Evolutionary conservation across 37 sponge, comb jelly and placozoan genomes (phyloP), one percentile per base, ranked within the genome.

Genomic region (Petrosia ficiformis): DNA sequence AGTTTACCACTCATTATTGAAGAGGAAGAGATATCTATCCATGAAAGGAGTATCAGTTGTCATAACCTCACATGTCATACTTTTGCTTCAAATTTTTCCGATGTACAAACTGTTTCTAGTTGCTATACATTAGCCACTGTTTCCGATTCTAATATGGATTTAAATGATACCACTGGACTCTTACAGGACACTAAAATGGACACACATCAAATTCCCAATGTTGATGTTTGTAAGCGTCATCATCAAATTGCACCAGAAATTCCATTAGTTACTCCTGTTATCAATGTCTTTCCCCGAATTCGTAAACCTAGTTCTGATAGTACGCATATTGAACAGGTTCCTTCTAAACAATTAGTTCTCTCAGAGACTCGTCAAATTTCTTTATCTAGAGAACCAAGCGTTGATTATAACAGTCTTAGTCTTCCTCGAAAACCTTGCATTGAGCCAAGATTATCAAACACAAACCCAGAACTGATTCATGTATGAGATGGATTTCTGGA

Each of bases 381-480:
- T 61, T 6, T 5, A 26, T 61, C 63, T 26, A 29, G 28, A 26
- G 63, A 61, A 5, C 14, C 14, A 48, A 19, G 8, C 14, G 8
- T 48, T 48, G 54, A 48, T 8, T 48, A 48, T 14, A 14, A 48
- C 54, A 19, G 8, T 48, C 8, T 8, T 19, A 19, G 14, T 8
- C 54, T 48, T 14, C 63, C 63, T 26, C 5, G 28, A 22, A 79
- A 67, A 33, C 83, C 89, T 16, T 29, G 72, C 28, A 78, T 88
- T 42, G 61, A 82, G 29, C 89, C 89, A 10, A 77, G 68, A 37
- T 35, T 89, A 16, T 89, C 90, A 26, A 59, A 57, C 40, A 58
- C 77, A 25, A 67, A 89, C 56, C 90, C 90, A 0, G 80, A 73
- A 28, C 54, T 84, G 33, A 73, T 89, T 39, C 90, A 89, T 71